Evolutionary conservation across 64 coral and sea anemone species (phyloP).

Genomic region (Acropora tenuis): DNA sequence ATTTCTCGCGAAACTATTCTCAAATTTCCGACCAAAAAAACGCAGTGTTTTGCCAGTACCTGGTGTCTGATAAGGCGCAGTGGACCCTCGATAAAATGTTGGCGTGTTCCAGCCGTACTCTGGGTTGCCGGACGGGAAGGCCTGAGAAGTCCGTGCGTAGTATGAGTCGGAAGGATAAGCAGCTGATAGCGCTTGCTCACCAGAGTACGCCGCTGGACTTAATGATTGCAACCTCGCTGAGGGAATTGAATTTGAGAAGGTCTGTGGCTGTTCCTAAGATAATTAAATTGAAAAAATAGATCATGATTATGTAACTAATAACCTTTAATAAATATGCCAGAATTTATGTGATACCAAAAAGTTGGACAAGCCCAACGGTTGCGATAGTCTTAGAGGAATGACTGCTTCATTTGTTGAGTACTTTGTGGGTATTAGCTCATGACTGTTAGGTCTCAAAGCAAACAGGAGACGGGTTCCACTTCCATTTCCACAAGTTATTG

Average conservation of each 20-base stretch:
- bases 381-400: too few species aligned
- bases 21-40: background rate
- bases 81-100: background rate
- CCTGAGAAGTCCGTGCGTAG: background rate
- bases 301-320: background rate
- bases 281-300: background rate
- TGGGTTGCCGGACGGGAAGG: background rate
- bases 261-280: constrained; percentile 5
- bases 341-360: too few species aligned
- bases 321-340: too few species aligned
- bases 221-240: background rate
- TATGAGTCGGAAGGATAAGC: background rate
- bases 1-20: background rate
- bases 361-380: too few species aligned
- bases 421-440: too few species aligned
- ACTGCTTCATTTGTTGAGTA: too few species aligned
- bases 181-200: background rate
- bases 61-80: constrained; percentile 18
- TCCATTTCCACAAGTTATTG: too few species aligned
- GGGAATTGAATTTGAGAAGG: background rate
- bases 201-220: background rate
- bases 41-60: background rate
- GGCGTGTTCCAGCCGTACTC: constrained; percentile 9
- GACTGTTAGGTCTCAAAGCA: too few species aligned
- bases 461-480: too few species aligned